Evolutionary conservation across 2,888 invertebrate species (phyloP), one percentile per base, ranked within the genome.

Genomic region (Ophion obscuratus): DNA sequence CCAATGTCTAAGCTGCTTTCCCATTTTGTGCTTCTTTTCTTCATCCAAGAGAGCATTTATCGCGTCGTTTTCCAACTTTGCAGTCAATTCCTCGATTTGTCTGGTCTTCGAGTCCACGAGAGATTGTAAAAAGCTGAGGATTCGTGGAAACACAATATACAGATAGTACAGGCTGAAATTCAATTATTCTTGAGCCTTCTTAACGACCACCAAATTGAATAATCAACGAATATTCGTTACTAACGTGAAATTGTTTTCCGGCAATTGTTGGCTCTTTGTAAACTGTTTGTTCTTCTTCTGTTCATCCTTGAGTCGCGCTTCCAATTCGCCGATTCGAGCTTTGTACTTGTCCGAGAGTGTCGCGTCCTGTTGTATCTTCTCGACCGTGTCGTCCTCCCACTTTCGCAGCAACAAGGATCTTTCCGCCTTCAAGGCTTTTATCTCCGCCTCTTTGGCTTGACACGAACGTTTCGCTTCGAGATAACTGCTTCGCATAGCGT

Each of bases 101-200:
- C 90, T 91, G 11, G 86, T 91, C 44, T 92, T 92, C 0, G 71
- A 11, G 1, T 80, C 53, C 27, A 92, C 47, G 17, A 91, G 73
- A 1, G 88, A 87, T 86, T 92, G 90, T n/a, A 92, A 88, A 62
- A 90, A 93, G 57, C 93, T 93, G 67, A 83, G 88, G 79, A 11
- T 74, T 14, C 31, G 79, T 40, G 40, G n/a, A 70, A 53, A 57
- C 71, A 20, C 10, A 40, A 68, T 14, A 61, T 31, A 5, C 40
- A 10, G 9, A 24, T 44, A 20, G 67, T 59, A 61, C 24, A 74
- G 74, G 66, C 7, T 14, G 7, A 6, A 20, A 47, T 47, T 14
- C 14, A 20, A 47, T 47, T 47, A 11, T 11, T 14, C 14, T 47
- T 47, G 47, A 47, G 47, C 2, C 47, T 47, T 10, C 14, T 1